Evolutionary conservation across 2,888 invertebrate species (phyloP).

Genomic region (Malthinus flaveolus): DNA sequence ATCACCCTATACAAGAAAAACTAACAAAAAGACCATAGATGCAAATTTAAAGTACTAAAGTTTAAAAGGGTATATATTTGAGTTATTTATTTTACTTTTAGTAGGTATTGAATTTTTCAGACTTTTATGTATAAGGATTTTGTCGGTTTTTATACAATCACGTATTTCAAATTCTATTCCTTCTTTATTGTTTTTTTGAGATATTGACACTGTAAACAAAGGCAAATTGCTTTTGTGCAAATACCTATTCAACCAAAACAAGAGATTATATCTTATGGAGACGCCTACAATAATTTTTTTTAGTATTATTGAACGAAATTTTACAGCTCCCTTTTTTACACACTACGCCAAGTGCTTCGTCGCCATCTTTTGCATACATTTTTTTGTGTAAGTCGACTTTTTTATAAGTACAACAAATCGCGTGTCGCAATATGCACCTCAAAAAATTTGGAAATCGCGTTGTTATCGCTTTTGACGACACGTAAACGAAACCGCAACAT

Average conservation of each 20-base stretch:
- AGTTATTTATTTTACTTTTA: slow-evolving; percentile 4
- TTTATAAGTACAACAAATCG: too few relatives aligned
- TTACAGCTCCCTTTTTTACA: too few relatives aligned
- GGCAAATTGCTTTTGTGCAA: slow-evolving; percentile 24
- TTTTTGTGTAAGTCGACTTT: too few relatives aligned
- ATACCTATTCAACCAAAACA: slow-evolving; percentile 24
- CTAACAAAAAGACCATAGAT: too few relatives aligned
- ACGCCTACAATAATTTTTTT: not conserved
- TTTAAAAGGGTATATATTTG: not conserved
- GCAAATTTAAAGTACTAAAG: too few relatives aligned
- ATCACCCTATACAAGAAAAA: too few relatives aligned
- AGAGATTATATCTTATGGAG: slow-evolving; percentile 18
- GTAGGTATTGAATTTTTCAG: slow-evolving; percentile 7
- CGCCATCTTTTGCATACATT: too few relatives aligned
- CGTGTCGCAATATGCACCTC: too few relatives aligned
- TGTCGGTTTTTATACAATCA: slow-evolving; percentile 18
- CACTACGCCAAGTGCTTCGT: too few relatives aligned
- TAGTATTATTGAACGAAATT: not conserved
- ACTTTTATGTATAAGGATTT: slow-evolving; percentile 11
- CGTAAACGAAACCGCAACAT: too few relatives aligned
- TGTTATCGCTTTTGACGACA: too few relatives aligned
- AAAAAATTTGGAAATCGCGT: too few relatives aligned
- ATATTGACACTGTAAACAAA: slow-evolving; percentile 26
- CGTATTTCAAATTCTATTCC: slow-evolving; percentile 23
- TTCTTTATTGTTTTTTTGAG: slow-evolving; percentile 25